Conservation (phyloP, 2,888 invertebrate genomes). For the Troglohyphantes excavatus region DNA sequence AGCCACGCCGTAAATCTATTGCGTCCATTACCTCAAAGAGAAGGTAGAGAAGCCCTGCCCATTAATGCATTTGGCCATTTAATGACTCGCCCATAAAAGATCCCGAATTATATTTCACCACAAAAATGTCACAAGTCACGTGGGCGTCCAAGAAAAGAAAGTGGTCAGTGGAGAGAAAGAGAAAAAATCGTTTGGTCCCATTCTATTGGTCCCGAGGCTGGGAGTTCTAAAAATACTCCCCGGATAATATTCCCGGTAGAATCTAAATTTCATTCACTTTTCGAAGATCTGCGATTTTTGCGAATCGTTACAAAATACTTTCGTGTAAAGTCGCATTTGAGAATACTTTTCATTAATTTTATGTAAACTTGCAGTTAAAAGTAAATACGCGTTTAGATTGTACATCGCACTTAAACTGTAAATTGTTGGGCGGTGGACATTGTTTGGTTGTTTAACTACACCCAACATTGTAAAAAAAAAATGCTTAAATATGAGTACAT, state of each 20-base stretch:
- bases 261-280: no score
- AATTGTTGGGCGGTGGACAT: no score
- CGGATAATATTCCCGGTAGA: background rate
- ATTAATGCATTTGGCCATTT: conserved; percentile 23
- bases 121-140: background rate
- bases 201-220: conserved; percentile 11
- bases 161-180: conserved; percentile 10
- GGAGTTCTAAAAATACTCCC: conserved; percentile 4
- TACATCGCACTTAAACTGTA: no score
- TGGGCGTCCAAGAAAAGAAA: background rate
- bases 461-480: no score
- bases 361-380: no score
- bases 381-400: no score
- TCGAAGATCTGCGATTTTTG: no score
- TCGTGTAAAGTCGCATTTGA: no score
- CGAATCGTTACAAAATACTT: no score
- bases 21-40: background rate
- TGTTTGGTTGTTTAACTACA: no score
- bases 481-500: no score
- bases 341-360: no score
- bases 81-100: conserved; percentile 22
- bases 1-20: conserved; percentile 8
- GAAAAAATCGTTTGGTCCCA: background rate
- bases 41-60: background rate
- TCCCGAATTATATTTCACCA: conserved; percentile 25